phyloP scores from a whole-genome alignment of 1,140 invertebrate genomes.

The Fragariocoptes setiger region DNA sequence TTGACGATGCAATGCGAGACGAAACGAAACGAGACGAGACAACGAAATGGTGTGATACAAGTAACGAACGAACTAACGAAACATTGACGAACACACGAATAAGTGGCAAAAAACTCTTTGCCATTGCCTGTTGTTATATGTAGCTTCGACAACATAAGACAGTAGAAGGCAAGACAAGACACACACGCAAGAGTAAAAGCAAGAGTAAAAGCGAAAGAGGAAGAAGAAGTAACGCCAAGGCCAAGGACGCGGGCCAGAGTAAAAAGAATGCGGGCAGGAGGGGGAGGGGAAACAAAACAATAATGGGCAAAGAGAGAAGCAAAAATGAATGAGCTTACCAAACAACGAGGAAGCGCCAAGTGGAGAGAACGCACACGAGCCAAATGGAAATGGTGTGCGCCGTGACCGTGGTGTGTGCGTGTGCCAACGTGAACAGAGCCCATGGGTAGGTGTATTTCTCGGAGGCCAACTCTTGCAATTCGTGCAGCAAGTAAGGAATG shows the following conservation, averaged over 20 bases:
- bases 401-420: slow-evolving; percentile 37
- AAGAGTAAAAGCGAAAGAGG: not conserved
- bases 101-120: not conserved
- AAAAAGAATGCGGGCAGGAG: not conserved
- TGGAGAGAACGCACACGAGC: slow-evolving; percentile 53
- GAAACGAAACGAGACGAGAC: too few species aligned
- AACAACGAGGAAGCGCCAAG: slow-evolving; percentile 68
- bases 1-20: too few species aligned
- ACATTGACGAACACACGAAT: too few species aligned
- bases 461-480: slow-evolving; percentile 14
- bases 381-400: slow-evolving; percentile 70
- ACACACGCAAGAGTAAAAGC: not conserved
- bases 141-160: not conserved
- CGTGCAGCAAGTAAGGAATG: slow-evolving; percentile 41
- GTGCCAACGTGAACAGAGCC: slow-evolving; percentile 24
- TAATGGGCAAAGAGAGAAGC: slow-evolving; percentile 6
- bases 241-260: not conserved
- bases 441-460: slow-evolving; percentile 35
- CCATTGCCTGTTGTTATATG: not conserved
- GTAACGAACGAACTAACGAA: too few species aligned
- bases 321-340: not conserved
- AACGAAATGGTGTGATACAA: too few species aligned
- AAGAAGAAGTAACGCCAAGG: not conserved
- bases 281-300: slow-evolving; percentile 1
- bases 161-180: not conserved